Conservation (phyloP, 2,888 invertebrate genomes). For the Folsomia manolachei region DNA sequence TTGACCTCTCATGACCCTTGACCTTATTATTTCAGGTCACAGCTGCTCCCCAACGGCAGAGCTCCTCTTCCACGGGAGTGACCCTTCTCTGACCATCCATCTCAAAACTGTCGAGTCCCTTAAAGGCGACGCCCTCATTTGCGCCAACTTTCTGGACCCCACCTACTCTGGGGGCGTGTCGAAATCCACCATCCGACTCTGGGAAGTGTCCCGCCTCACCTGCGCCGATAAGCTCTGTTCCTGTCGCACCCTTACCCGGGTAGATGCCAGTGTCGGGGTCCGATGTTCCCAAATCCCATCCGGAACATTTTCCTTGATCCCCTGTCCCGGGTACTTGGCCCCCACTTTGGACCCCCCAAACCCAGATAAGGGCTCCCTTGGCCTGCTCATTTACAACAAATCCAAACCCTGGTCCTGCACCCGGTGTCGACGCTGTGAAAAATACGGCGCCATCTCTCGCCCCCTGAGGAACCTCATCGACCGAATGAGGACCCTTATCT, state of each 20-base stretch:
- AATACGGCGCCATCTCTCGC: too few relatives aligned
- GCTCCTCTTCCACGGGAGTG: background rate
- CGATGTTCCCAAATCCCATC: too few relatives aligned
- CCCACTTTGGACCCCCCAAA: conserved; percentile 24
- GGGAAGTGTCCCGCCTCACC: conserved; percentile 14
- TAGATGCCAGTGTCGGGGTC: conserved; percentile 24
- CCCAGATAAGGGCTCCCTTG: conserved; percentile 24
- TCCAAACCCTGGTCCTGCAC: conserved; percentile 27
- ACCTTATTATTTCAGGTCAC: too few relatives aligned
- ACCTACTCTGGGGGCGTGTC: conserved; percentile 25
- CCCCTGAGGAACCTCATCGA: conserved; percentile 13
- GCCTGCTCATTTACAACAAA: conserved; percentile 23
- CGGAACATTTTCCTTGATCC: background rate
- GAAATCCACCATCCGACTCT: conserved; percentile 20
- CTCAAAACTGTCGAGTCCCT: conserved; percentile 27
- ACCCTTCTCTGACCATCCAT: conserved; percentile 20
- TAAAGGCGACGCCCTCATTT: conserved; percentile 13
- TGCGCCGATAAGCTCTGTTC: conserved; percentile 20
- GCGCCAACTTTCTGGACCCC: conserved; percentile 21
- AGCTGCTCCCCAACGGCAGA: conserved; percentile 26
- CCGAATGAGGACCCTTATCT: conserved; percentile 11
- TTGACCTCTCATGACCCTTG: too few relatives aligned
- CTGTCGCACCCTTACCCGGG: background rate
- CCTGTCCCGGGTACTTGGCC: conserved; percentile 23
- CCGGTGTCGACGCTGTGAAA: conserved; percentile 25